These are phyloP conservation scores for Uloborus plumipes DNA, from an alignment of 2,888 invertebrate genomes.

Conservation along the genomic window DNA sequence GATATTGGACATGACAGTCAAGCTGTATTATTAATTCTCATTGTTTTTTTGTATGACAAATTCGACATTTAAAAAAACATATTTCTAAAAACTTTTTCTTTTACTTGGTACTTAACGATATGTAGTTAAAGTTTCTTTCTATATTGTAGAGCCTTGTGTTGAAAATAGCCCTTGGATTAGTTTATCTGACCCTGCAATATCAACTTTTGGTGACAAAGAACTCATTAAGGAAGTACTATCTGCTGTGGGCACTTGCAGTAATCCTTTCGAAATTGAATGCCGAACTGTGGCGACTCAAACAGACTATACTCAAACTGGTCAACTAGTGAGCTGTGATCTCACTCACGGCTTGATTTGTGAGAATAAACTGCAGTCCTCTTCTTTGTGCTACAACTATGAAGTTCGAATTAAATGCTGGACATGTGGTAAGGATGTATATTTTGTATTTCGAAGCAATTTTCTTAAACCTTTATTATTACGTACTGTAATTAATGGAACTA, in stretches of 20 bases:
- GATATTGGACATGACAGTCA: too few species aligned
- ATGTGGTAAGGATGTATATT: slow-evolving; percentile 45
- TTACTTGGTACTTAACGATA: background rate
- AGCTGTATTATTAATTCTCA: too few species aligned
- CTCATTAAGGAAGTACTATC: slow-evolving; percentile 68
- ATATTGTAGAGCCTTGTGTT: slow-evolving; percentile 67
- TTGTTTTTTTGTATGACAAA: too few species aligned
- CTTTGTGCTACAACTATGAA: slow-evolving; percentile 69
- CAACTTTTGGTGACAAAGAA: slow-evolving; percentile 69
- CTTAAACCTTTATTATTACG: too few species aligned
- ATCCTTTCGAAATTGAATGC: slow-evolving; percentile 68
- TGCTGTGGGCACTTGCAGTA: slow-evolving; percentile 66
- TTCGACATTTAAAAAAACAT: background rate
- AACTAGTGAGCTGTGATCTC: slow-evolving; percentile 68
- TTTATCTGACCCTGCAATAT: slow-evolving; percentile 68
- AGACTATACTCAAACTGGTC: slow-evolving; percentile 68
- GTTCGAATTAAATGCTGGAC: slow-evolving; percentile 69
- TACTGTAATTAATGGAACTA: too few species aligned
- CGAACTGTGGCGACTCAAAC: slow-evolving; percentile 66
- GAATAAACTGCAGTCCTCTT: slow-evolving; percentile 66
- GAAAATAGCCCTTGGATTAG: slow-evolving; percentile 70
- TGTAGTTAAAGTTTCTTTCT: background rate
- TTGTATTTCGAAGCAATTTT: background rate
- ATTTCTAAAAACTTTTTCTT: too few species aligned
- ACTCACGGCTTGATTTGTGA: slow-evolving; percentile 68